Percentiles rank a stretch among this genome's conserved stretches.
These are phyloP conservation scores for Tryphoninae sp. DNA, from an alignment of 2,888 invertebrate genomes.

Conservation along the genomic window DNA sequence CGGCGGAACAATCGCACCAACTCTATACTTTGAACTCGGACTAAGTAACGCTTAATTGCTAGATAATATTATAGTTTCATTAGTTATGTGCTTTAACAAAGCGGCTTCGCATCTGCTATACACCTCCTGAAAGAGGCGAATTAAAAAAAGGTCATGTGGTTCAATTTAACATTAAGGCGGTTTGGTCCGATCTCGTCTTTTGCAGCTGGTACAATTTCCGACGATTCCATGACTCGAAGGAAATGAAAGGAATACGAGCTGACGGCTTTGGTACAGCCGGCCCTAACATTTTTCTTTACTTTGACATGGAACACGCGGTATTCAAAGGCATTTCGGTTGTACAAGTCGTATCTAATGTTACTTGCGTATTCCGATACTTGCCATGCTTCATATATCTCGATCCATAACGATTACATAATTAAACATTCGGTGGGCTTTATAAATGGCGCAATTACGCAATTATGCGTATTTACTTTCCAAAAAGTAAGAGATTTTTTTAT, in stretches of 20 bases:
- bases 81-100: slow-evolving; percentile 73
- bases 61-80: slow-evolving; percentile 63
- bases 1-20: slow-evolving; percentile 60
- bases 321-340: slow-evolving; percentile 55
- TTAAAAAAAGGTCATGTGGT: slow-evolving; percentile 62
- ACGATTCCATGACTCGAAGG: slow-evolving; percentile 51
- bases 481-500: slow-evolving; percentile 1
- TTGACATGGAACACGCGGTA: slow-evolving; percentile 52
- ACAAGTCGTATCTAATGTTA: slow-evolving; percentile 21
- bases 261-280: slow-evolving; percentile 11
- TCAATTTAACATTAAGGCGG: slow-evolving; percentile 74
- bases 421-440: slow-evolving; percentile 22
- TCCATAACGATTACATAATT: neutral
- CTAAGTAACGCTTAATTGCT: slow-evolving; percentile 70
- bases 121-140: slow-evolving; percentile 39
- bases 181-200: slow-evolving; percentile 75
- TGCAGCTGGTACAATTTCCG: slow-evolving; percentile 57
- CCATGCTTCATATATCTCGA: slow-evolving; percentile 11
- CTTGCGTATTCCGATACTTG: slow-evolving; percentile 20
- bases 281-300: slow-evolving; percentile 11
- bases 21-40: slow-evolving; percentile 67
- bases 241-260: slow-evolving; percentile 37
- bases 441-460: neutral
- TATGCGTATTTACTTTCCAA: slow-evolving; percentile 7
- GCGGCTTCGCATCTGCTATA: slow-evolving; percentile 67